phyloP scores from a whole-genome alignment of 2,888 invertebrate species.

The Microctonus hyperodae region DNA sequence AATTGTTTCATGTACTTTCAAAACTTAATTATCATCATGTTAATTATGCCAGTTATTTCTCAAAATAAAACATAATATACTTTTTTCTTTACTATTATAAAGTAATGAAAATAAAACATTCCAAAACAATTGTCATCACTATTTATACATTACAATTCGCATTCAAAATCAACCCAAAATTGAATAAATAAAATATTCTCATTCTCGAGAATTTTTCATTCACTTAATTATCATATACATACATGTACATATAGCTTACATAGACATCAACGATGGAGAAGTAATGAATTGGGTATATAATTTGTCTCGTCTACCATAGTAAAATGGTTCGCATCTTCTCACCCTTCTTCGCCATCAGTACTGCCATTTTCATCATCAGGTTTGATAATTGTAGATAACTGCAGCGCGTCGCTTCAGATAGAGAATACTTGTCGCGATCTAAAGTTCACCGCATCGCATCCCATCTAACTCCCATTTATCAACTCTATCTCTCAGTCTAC shows the following conservation, averaged over 20 bases:
- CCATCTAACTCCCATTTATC: slow-evolving; percentile 50
- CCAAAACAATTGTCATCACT: neutral
- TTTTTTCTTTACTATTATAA: too few relatives aligned
- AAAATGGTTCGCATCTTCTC: neutral
- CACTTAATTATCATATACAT: neutral
- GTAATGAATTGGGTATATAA: slow-evolving; percentile 8
- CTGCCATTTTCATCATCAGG: slow-evolving; percentile 34
- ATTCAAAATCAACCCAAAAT: too few relatives aligned
- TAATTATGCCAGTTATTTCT: too few relatives aligned
- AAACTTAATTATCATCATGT: too few relatives aligned
- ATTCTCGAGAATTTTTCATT: neutral
- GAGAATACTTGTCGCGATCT: slow-evolving; percentile 46
- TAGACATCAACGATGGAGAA: neutral
- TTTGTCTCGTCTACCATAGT: slow-evolving; percentile 10
- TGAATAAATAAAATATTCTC: neutral
- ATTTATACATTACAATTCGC: too few relatives aligned
- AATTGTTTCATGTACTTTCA: too few relatives aligned
- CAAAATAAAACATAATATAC: too few relatives aligned
- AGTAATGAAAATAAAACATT: neutral
- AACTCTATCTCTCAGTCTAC: slow-evolving; percentile 43
- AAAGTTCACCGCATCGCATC: slow-evolving; percentile 48
- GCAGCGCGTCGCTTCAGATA: slow-evolving; percentile 48
- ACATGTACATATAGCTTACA: neutral
- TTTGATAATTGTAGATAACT: slow-evolving; percentile 55
- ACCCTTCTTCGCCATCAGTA: neutral